Evolutionary conservation across 2,113 vertebrate genomes (phyloP).

Genomic region (Naja naja): DNA sequence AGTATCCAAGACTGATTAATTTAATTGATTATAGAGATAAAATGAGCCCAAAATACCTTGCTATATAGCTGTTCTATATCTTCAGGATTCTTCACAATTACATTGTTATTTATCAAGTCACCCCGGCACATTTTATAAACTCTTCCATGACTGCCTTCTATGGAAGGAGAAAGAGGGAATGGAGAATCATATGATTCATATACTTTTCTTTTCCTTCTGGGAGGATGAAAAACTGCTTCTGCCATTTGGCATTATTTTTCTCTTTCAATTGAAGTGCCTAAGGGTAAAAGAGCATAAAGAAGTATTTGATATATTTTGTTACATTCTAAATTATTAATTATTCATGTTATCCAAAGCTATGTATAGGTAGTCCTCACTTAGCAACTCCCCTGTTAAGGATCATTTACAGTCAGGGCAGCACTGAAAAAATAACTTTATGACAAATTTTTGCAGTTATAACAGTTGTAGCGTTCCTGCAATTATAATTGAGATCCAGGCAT

Average conservation of each 20-base stretch:
- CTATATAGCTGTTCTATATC: slow-evolving; percentile 80
- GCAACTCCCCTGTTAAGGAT: not conserved
- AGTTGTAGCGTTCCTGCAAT: not conserved
- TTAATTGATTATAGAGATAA: not conserved
- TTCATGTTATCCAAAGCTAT: not conserved
- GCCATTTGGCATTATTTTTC: slow-evolving; percentile 59
- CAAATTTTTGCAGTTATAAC: not conserved
- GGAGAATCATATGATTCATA: slow-evolving; percentile 77
- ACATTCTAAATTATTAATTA: not conserved
- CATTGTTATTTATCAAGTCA: slow-evolving; percentile 80
- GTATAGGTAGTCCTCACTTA: not conserved
- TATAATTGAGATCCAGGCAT: not conserved
- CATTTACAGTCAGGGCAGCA: not conserved
- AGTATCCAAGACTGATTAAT: not conserved
- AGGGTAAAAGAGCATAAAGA: not conserved
- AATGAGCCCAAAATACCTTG: slow-evolving; percentile 68
- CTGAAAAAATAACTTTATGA: not conserved
- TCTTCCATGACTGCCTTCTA: slow-evolving; percentile 35
- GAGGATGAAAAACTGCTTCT: slow-evolving; percentile 81
- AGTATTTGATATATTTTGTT: not conserved
- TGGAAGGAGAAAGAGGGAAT: slow-evolving; percentile 70
- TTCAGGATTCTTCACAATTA: slow-evolving; percentile 76
- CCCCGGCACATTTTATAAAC: slow-evolving; percentile 71
- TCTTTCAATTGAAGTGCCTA: slow-evolving; percentile 1
- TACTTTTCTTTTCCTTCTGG: slow-evolving; percentile 78